Conservation (phyloP, 1,140 invertebrate species). For the Philotrypesis tridentata region DNA sequence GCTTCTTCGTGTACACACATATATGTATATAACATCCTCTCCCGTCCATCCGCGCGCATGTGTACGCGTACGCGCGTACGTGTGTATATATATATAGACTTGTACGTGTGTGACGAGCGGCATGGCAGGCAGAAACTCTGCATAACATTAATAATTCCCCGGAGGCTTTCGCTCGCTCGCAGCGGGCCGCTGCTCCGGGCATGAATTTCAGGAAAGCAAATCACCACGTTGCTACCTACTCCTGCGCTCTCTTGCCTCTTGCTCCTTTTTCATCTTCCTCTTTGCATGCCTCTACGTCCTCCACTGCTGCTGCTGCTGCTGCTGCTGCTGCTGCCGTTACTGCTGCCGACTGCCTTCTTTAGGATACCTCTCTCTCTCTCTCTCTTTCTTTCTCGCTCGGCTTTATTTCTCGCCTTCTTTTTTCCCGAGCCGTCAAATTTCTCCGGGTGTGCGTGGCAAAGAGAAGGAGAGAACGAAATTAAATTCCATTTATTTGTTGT, state of each 20-base stretch:
- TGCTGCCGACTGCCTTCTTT: constrained; percentile 17
- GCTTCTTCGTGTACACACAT: constrained; percentile 23
- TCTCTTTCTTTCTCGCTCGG: neutral
- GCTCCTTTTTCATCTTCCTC: neutral
- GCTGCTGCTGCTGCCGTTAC: too few species aligned
- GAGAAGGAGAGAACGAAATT: constrained; percentile 30
- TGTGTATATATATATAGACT: neutral
- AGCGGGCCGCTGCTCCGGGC: constrained; percentile 37
- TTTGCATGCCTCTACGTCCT: neutral
- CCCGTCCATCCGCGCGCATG: too few species aligned
- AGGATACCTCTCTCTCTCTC: too few species aligned
- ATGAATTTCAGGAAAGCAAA: constrained; percentile 54
- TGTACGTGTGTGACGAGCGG: constrained; percentile 52
- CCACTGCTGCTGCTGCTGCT: too few species aligned
- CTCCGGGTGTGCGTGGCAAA: constrained; percentile 9
- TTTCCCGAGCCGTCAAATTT: constrained; percentile 47
- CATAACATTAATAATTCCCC: constrained; percentile 70
- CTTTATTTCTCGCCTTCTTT: neutral
- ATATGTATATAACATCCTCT: too few species aligned
- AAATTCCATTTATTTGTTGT: constrained; percentile 51
- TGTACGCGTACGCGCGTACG: too few species aligned
- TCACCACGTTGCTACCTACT: constrained; percentile 51
- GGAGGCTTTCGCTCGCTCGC: constrained; percentile 50
- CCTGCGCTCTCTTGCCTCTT: constrained; percentile 6
- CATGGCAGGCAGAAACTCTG: constrained; percentile 60